Base-by-base conservation (phyloP, 2,113 vertebrate genomes). In the Circaetus cinerascens region DNA sequence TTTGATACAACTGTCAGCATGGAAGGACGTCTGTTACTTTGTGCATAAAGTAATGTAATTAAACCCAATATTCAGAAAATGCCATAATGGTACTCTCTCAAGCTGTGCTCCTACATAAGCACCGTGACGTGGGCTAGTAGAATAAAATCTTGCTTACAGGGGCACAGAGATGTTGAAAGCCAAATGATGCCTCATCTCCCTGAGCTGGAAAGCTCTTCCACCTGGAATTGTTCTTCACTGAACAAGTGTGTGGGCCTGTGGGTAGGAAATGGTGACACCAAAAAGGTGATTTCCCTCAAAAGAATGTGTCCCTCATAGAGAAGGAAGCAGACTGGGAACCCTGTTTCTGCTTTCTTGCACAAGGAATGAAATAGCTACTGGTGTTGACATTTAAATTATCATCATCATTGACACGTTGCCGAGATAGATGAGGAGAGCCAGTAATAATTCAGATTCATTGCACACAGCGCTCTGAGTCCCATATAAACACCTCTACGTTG, bases 341-440 rank as follows among this genome's bases (percentile, higher is more conserved):
- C 43, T 77, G 32, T 41, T 17, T 48, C 29, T 63, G 29, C 46
- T 86, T 74, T 81, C 77, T 71, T 88, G 38, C 29, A 34, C 29
- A 36, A 88, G 68, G 63, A 92, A 63, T 77, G 41, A 92, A 92
- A 88, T 26, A 91, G 76, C 71, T 95, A 59, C 86, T n/a, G 4
- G 41, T 81, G 90, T 64, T 96, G 94, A 92, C 94, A 92, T 91
- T 97, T 95, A 84, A 93, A 96, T 97, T 86, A 64, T 92, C 38
- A 8, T 93, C 73, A 64, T 68, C 76, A 40, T 60, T 93, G 94
- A 68, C 8, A 45, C 63, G 38, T 67, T 90, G 74, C 83, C 88
- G 86, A 93, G 72, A 83, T 71, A 86, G 63, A 93, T 92, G 86
- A 74, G 75, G 55, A 90, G 72, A 92, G 68, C 67, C 30, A 10